Percentiles rank a stretch among this genome's conserved stretches.
These are phyloP conservation scores for Peromyscus eremicus DNA, from an alignment of 2,797 vertebrate genomes.

Conservation along the genomic window DNA sequence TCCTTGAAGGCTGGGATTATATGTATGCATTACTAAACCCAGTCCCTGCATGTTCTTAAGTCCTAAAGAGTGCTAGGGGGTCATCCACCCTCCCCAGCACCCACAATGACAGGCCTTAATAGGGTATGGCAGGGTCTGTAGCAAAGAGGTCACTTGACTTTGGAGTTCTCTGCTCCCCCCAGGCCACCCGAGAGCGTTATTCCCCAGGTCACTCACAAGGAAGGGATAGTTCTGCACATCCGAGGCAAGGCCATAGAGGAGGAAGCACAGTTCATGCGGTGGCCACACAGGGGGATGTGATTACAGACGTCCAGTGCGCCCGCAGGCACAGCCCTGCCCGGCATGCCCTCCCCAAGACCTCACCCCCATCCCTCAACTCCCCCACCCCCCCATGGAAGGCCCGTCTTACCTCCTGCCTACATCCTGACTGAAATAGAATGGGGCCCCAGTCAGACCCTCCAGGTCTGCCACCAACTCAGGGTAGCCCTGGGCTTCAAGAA, in stretches of 20 bases:
- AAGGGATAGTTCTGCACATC: constrained; percentile 38
- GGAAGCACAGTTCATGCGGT: background rate
- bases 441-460: background rate
- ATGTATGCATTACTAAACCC: background rate
- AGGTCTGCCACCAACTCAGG: background rate
- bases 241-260: background rate
- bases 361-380: background rate
- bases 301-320: background rate
- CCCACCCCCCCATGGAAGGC: background rate
- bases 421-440: constrained; percentile 68
- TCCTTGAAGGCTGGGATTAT: background rate
- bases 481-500: background rate
- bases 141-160: background rate
- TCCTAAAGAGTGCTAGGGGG: too few relatives aligned
- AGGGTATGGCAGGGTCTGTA: accelerated
- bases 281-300: background rate
- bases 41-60: background rate
- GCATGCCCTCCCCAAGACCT: background rate
- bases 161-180: background rate
- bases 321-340: background rate
- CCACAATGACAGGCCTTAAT: background rate
- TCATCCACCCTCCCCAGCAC: background rate
- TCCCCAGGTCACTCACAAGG: constrained; percentile 68
- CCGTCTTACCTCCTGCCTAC: constrained; percentile 53
- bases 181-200: background rate